Percentiles rank a stretch among this genome's conserved stretches.
phyloP scores from a whole-genome alignment of 2,797 vertebrate species.

The Mus caroli region DNA sequence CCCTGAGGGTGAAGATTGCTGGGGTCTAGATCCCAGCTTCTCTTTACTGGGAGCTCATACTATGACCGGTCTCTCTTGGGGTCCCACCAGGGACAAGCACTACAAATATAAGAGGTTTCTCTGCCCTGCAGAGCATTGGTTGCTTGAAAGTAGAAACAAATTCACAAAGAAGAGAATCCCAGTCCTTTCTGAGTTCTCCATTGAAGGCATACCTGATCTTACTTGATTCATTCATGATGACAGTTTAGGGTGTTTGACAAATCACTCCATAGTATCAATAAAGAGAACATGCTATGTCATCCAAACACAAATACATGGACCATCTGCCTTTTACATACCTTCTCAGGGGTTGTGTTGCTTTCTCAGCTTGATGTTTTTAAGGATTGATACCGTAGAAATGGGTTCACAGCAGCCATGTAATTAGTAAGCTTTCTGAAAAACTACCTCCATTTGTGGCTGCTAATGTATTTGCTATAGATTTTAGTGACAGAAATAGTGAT shows the following conservation, averaged over 20 bases:
- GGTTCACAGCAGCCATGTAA: conserved; percentile 77
- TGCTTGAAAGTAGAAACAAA: not conserved
- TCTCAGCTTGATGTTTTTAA: conserved; percentile 60
- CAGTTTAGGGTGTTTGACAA: not conserved
- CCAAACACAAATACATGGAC: not conserved
- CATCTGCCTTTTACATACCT: not conserved
- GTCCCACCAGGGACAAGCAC: not conserved
- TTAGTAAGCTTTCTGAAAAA: conserved; percentile 84
- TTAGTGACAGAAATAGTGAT: conserved; percentile 87
- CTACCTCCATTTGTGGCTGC: conserved; percentile 80
- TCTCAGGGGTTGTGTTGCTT: not conserved
- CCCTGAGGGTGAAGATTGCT: rapidly evolving
- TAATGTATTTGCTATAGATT: conserved; percentile 88
- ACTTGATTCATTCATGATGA: not conserved
- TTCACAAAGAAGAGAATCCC: not conserved
- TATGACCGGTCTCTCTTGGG: not conserved
- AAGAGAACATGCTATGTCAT: not conserved
- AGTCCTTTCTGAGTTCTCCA: not conserved
- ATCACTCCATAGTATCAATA: not conserved
- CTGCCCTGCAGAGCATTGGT: not conserved
- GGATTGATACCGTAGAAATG: conserved; percentile 59
- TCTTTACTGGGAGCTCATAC: rapidly evolving
- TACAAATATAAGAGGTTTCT: not conserved
- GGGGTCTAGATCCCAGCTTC: not conserved
- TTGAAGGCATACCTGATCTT: not conserved